Evolutionary conservation across 1,140 invertebrate species (phyloP).

Genomic region (Eubasilissa regina): DNA sequence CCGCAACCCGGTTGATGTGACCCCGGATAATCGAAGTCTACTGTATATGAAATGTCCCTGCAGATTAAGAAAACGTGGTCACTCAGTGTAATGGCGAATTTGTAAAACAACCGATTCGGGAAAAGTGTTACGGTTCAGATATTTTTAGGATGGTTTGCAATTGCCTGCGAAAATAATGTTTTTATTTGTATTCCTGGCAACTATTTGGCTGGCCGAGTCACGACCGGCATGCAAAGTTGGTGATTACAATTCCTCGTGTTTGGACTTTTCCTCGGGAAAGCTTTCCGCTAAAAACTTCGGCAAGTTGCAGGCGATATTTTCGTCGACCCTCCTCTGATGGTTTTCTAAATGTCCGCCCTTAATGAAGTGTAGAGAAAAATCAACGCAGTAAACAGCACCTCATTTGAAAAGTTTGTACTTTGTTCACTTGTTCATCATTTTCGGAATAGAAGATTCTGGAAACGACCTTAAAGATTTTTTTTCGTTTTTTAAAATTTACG

Average conservation of each 20-base stretch:
- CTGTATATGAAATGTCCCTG: too few relatives aligned
- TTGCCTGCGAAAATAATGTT: background rate
- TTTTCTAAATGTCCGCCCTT: slow-evolving; percentile 53
- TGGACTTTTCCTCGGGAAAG: slow-evolving; percentile 18
- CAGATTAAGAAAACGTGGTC: too few relatives aligned
- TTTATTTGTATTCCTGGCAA: background rate
- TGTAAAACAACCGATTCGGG: slow-evolving; percentile 13
- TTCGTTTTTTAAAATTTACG: too few relatives aligned
- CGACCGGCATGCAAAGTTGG: slow-evolving; percentile 25
- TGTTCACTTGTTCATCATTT: too few relatives aligned
- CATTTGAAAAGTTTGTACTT: background rate
- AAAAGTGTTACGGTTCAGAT: background rate
- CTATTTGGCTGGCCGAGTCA: background rate
- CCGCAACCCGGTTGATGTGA: too few relatives aligned
- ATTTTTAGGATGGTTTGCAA: slow-evolving; percentile 24
- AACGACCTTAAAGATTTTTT: too few relatives aligned
- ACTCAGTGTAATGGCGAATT: background rate
- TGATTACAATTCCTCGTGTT: slow-evolving; percentile 33
- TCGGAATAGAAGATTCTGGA: too few relatives aligned
- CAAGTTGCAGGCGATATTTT: slow-evolving; percentile 50
- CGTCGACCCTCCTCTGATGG: slow-evolving; percentile 45
- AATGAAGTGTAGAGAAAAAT: slow-evolving; percentile 40
- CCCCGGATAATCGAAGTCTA: too few relatives aligned
- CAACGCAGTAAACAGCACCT: slow-evolving; percentile 15
- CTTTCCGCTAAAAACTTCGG: slow-evolving; percentile 18